Evolutionary conservation across 2,888 invertebrate genomes (phyloP).

Genomic region (Silvanus unidentatus): DNA sequence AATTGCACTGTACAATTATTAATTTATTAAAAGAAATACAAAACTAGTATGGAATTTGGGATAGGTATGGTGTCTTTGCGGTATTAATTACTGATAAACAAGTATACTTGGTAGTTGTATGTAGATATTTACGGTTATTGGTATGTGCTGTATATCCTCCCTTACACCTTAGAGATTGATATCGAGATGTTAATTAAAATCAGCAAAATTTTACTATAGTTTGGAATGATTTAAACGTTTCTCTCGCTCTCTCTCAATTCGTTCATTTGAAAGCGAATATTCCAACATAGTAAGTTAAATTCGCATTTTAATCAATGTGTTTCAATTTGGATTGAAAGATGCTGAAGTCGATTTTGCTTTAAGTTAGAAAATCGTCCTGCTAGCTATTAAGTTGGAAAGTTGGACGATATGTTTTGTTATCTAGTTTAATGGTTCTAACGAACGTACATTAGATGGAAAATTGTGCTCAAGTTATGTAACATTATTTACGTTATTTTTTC

Average conservation of each 20-base stretch:
- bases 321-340: conserved; percentile 31
- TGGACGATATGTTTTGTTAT: conserved; percentile 29
- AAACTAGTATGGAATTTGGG: too few relatives aligned
- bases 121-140: too few relatives aligned
- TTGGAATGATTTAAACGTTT: not conserved
- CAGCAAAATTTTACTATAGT: conserved; percentile 18
- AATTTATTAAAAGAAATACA: conserved; percentile 2
- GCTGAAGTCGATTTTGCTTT: conserved; percentile 29
- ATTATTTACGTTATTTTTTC: too few relatives aligned
- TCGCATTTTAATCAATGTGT: conserved; percentile 34
- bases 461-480: too few relatives aligned
- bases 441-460: too few relatives aligned
- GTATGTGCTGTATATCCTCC: not conserved
- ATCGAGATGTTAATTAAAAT: conserved; percentile 29
- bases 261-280: conserved; percentile 4
- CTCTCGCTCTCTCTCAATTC: too few relatives aligned
- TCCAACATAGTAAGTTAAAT: conserved; percentile 29
- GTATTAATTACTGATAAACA: too few relatives aligned
- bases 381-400: conserved; percentile 28
- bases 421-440: conserved; percentile 8
- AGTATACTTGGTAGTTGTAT: too few relatives aligned
- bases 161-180: not conserved
- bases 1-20: conserved; percentile 12
- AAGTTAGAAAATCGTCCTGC: conserved; percentile 28
- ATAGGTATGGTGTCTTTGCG: too few relatives aligned